A percentile compares a stretch with the other conserved stretches of the same genome.
Evolutionary conservation across 2,888 invertebrate species (phyloP).

Genomic region (Parnassius smintheus): DNA sequence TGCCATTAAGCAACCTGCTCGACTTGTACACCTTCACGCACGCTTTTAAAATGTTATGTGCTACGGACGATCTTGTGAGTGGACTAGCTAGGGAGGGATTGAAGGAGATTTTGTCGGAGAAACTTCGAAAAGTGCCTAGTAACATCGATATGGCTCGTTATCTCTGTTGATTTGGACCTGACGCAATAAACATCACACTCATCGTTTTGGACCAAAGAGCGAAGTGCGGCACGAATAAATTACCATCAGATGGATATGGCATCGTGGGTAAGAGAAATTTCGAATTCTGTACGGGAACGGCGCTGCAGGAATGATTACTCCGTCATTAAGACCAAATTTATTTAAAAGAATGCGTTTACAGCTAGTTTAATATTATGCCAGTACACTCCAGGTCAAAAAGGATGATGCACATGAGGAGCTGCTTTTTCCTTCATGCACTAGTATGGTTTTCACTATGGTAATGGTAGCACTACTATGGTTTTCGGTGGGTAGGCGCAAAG

Average conservation of each 20-base stretch:
- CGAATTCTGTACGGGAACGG: not conserved
- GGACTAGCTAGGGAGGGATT: not conserved
- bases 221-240: not conserved
- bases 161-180: conserved; percentile 1
- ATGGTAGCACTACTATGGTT: too few species aligned
- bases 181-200: not conserved
- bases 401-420: not conserved
- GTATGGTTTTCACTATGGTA: too few species aligned
- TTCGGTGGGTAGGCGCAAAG: too few species aligned
- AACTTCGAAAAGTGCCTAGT: not conserved
- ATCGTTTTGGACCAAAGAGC: not conserved
- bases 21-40: conserved; percentile 3
- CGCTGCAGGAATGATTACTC: not conserved
- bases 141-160: conserved; percentile 6
- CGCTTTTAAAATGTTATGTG: not conserved
- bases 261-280: not conserved
- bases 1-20: not conserved
- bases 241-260: not conserved
- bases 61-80: not conserved
- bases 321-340: not conserved
- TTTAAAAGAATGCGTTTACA: not conserved
- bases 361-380: not conserved
- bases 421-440: not conserved
- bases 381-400: not conserved
- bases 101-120: not conserved